Conservation (phyloP, 2,113 vertebrate genomes). For the Apaloderma vittatum region DNA sequence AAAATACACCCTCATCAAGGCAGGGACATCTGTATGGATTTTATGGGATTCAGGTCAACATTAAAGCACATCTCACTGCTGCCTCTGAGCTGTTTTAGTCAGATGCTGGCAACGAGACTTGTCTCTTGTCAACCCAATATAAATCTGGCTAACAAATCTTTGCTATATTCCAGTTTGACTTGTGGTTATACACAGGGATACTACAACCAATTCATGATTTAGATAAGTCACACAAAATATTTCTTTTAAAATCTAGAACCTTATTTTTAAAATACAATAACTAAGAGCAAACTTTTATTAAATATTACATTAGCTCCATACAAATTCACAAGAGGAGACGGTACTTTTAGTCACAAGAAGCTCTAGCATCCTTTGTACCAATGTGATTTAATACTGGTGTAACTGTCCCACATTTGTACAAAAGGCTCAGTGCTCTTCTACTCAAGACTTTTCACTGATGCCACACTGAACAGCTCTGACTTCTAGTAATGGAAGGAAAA, state of each 20-base stretch:
- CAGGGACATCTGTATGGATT: neutral
- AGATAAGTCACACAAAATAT: neutral
- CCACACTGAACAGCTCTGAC: neutral
- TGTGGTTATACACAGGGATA: neutral
- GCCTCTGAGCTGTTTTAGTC: neutral
- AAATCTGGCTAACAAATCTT: neutral
- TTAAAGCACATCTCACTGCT: neutral
- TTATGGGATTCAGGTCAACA: neutral
- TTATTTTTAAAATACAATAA: neutral
- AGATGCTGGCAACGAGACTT: neutral
- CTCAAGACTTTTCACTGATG: neutral
- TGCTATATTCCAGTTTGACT: too few relatives aligned
- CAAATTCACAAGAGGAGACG: neutral
- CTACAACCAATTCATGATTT: neutral
- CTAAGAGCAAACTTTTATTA: neutral
- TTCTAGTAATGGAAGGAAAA: neutral
- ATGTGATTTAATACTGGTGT: neutral
- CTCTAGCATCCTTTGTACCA: neutral
- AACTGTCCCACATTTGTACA: fast-evolving
- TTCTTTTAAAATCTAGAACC: neutral
- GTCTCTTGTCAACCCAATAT: fast-evolving
- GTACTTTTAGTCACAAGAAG: neutral
- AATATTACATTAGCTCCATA: neutral
- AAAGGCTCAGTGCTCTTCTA: neutral
- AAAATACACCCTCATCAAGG: neutral